Evolutionary conservation across 1,140 invertebrate genomes (phyloP), one percentile per base, ranked within the genome.

Genomic region (Microvelia longipes): DNA sequence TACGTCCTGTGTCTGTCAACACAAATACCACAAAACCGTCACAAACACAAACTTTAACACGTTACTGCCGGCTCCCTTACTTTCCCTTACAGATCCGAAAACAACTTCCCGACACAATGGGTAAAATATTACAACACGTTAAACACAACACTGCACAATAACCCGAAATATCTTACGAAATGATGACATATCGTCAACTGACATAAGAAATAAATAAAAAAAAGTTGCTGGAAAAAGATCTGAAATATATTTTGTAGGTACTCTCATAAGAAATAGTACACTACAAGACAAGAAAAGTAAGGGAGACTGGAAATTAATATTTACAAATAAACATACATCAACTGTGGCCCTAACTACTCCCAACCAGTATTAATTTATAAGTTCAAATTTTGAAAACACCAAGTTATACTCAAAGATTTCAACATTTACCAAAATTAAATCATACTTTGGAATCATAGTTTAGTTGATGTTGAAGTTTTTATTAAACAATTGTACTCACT

Each of bases 1-100:
- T n/a, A 72, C 50, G 61, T 69, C 68, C 64, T 78, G 79, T 77
- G 80, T 77, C 85, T 87, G 85, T 84, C 83, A 86, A 87, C 84
- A 86, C 63, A 72, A 26, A 69, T 63, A 70, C 30, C 24, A 26
- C 60, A 71, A 69, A 14, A 60, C 24, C 24, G 27, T 26, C 19
- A 35, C 66, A 28, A 61, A 71, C 72, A 71, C 68, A 73, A 26
- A 69, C 72, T n/a, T n/a, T 72, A 76, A 75, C 74, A 50, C 73
- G 75, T 74, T 76, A 74, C 73, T 76, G 75, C 73, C 73, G n/a
- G 29, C 71, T 67, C 64, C 29, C n/a, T 69, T 27, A 35, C 27
- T 65, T 63, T 69, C 5, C 29, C 29, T 2, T 29, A 26, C 66
- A 24, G 11, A 13, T 25, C 26, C 5, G 11, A 11, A 67, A 28